phyloP scores from a whole-genome alignment of 2,888 invertebrate species.

The Mesorhabditis spiculigera region DNA sequence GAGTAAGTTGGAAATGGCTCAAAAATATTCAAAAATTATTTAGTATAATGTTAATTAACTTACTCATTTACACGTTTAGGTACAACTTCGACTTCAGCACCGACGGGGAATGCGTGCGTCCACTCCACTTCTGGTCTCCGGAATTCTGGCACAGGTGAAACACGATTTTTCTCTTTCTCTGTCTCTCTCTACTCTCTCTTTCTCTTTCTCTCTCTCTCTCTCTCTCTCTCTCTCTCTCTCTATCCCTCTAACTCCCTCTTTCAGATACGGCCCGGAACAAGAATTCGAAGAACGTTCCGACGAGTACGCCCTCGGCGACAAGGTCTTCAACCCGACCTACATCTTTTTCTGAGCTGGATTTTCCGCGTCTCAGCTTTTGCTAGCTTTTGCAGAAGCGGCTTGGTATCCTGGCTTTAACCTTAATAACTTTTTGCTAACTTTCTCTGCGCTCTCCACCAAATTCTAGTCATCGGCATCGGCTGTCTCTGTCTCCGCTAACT shows the following conservation, averaged over 20 bases:
- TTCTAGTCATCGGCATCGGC: not conserved
- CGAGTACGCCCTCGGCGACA: not conserved
- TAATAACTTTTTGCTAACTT: not conserved
- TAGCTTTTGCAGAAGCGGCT: not conserved
- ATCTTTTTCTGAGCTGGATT: not conserved
- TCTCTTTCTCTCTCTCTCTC: not conserved
- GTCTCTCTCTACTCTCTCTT: too few relatives aligned
- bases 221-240: not conserved
- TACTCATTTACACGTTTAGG: not conserved
- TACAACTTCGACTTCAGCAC: constrained; percentile 4
- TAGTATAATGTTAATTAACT: too few relatives aligned
- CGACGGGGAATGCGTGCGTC: not conserved
- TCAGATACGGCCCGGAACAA: not conserved
- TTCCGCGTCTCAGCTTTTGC: too few relatives aligned
- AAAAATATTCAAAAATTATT: too few relatives aligned
- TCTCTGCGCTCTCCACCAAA: not conserved
- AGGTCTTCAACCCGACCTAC: not conserved
- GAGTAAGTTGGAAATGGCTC: not conserved
- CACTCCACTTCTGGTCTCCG: not conserved
- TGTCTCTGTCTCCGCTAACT: not conserved
- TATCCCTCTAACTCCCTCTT: not conserved
- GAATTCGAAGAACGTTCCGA: not conserved
- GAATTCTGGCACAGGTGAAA: not conserved
- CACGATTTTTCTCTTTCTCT: not conserved
- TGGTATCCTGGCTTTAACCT: not conserved